Evolutionary conservation across 2,888 invertebrate species (phyloP).

Genomic region (Drosophila anomalipes): DNA sequence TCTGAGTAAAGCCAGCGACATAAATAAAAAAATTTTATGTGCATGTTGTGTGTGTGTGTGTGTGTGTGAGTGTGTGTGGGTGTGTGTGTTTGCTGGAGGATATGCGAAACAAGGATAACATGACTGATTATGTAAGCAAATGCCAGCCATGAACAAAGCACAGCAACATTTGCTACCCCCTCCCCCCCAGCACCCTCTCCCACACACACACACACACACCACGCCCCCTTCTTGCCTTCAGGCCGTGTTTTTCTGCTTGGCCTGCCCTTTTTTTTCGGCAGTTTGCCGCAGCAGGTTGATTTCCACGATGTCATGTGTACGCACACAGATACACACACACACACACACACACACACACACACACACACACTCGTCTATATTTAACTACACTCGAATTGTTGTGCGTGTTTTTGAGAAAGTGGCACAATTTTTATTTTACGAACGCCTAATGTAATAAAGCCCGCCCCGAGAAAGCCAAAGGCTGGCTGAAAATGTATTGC

Average conservation of each 20-base stretch:
- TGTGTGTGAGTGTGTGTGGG: neutral
- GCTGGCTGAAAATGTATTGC: conserved; percentile 70
- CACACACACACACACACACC: neutral
- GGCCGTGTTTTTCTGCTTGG: conserved; percentile 58
- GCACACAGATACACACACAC: conserved; percentile 13
- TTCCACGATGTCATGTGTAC: conserved; percentile 49
- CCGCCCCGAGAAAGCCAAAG: conserved; percentile 64
- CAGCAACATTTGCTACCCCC: conserved; percentile 38
- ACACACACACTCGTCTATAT: neutral
- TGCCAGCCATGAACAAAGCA: conserved; percentile 41
- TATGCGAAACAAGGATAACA: conserved; percentile 75
- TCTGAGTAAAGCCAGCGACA: conserved; percentile 50
- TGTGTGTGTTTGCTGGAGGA: conserved; percentile 32
- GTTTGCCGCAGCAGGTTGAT: conserved; percentile 78
- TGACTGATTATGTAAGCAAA: conserved; percentile 82
- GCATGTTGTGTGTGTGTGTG: conserved; percentile 25
- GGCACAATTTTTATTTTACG: conserved; percentile 81
- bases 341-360: conserved; percentile 26
- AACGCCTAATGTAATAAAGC: conserved; percentile 81
- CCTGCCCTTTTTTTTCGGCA: conserved; percentile 68
- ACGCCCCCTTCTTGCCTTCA: conserved; percentile 6
- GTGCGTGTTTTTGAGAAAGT: conserved; percentile 75
- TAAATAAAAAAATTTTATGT: conserved; percentile 70
- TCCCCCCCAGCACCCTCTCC: neutral
- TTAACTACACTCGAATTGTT: conserved; percentile 40